These are phyloP conservation scores for Trematomus loennbergii DNA, from an alignment of 2,113 vertebrate species.

Conservation along the genomic window DNA sequence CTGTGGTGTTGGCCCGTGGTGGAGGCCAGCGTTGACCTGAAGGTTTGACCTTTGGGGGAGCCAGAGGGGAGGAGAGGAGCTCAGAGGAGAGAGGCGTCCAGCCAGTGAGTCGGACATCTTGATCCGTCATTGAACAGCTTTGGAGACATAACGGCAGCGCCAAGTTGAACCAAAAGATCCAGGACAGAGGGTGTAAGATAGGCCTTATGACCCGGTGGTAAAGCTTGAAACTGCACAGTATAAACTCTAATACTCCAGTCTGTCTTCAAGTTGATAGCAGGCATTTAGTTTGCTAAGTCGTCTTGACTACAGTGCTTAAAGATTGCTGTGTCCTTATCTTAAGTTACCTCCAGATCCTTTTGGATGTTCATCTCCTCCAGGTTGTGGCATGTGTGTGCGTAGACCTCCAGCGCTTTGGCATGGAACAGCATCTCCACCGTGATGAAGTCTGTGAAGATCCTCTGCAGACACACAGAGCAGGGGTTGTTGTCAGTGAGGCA, in stretches of 20 bases:
- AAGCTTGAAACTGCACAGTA: no score
- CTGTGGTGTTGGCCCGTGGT: not conserved
- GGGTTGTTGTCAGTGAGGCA: not conserved
- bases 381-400: constrained; percentile 83
- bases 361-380: constrained; percentile 81
- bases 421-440: constrained; percentile 90
- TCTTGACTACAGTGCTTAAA: no score
- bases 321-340: no score
- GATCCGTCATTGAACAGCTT: constrained; percentile 78
- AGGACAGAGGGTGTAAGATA: not conserved
- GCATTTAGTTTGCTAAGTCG: no score
- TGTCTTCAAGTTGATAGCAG: no score
- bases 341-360: constrained; percentile 86
- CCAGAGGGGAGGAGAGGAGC: constrained; percentile 36
- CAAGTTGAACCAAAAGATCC: not conserved
- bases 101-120: constrained; percentile 35
- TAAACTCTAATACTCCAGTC: no score
- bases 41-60: not conserved
- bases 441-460: constrained; percentile 86
- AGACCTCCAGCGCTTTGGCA: constrained; percentile 88
- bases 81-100: not conserved
- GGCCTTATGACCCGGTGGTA: no score
- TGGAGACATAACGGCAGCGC: not conserved
- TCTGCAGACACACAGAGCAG: constrained; percentile 70
- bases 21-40: not conserved